phyloP scores from a whole-genome alignment of 2,113 vertebrate genomes.

The Petroica traversi region DNA sequence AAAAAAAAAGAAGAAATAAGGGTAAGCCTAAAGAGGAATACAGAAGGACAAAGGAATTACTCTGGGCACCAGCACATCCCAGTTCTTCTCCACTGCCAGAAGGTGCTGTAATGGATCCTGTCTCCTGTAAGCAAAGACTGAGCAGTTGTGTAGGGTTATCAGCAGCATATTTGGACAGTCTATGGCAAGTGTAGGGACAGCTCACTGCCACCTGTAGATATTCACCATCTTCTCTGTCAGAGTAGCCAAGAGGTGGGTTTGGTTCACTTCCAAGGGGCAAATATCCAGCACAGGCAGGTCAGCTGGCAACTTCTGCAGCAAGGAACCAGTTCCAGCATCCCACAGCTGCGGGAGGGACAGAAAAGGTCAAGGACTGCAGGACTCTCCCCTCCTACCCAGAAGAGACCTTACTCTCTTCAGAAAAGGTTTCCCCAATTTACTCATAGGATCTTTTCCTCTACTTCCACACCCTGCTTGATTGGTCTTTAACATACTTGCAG shows the following conservation, averaged over 20 bases:
- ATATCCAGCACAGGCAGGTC: slow-evolving; percentile 91
- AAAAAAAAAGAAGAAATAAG: neutral
- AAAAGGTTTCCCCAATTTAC: neutral
- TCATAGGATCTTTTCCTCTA: neutral
- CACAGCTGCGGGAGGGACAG: slow-evolving; percentile 81
- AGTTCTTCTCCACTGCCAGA: neutral
- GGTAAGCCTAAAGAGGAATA: neutral
- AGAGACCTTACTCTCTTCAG: neutral
- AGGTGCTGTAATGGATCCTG: neutral
- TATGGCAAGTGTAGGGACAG: fast-evolving
- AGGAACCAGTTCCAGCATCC: slow-evolving; percentile 83
- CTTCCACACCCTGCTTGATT: neutral
- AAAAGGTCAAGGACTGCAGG: neutral
- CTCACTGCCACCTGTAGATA: slow-evolving; percentile 91
- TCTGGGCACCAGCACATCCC: neutral
- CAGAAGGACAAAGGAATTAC: neutral
- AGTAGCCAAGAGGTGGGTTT: slow-evolving; percentile 82
- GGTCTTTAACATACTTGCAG: neutral
- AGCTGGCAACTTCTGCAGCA: slow-evolving; percentile 88
- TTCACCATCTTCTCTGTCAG: slow-evolving; percentile 92
- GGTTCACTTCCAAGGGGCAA: slow-evolving; percentile 85
- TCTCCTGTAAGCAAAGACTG: neutral
- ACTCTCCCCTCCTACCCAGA: neutral
- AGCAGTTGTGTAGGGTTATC: neutral
- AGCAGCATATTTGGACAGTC: neutral